Evolutionary conservation across 2,888 invertebrate genomes (phyloP), one percentile per base, ranked within the genome.

Genomic region (Epistrophe grossulariae): DNA sequence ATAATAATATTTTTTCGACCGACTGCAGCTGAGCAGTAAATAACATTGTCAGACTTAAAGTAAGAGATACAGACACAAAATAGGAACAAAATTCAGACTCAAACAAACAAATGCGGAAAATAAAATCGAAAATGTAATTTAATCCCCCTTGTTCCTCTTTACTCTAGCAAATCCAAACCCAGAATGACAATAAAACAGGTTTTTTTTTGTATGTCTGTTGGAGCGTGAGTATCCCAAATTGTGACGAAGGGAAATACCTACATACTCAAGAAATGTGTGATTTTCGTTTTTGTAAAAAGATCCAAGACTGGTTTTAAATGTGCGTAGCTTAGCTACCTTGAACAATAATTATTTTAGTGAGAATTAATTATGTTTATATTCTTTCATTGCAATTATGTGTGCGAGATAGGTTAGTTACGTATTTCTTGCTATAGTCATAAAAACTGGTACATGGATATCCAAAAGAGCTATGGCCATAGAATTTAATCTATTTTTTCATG

Each of bases 21-120:
- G 57, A 15, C 40, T 60, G 13, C 38, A 62, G 1, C 24, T 10
- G 40, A 24, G 10, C 15, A 60, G 15, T 24, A 40, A 8, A 19
- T 19, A 15, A 59, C 40, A 40, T 19, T 40, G 15, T 15, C 19
- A 43, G 40, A 40, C 62, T 15, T 24, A 15, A 43, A 62, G 13
- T n/a, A 9, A 43, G 24, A 62, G 62, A 40, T 40, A 19, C 19
- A 40, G 0, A 38, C 40, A 62, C 40, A 40, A 13, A 40, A 60
- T 38, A 40, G 8, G 40, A 35, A 59, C 62, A 10, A 62, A 38
- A 24, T 40, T 62, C 15, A 43, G 62, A 43, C 15, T 43, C 40
- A 40, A 62, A 62, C 40, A 62, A 62, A 24, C 40, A 15, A 62
- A 40, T 62, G 62, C 40, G 40, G 40, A 62, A 62, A 62, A 24